Evolutionary conservation across 2,888 invertebrate genomes (phyloP), one percentile per base, ranked within the genome.

Genomic region (Lasioglossum zephyrum): DNA sequence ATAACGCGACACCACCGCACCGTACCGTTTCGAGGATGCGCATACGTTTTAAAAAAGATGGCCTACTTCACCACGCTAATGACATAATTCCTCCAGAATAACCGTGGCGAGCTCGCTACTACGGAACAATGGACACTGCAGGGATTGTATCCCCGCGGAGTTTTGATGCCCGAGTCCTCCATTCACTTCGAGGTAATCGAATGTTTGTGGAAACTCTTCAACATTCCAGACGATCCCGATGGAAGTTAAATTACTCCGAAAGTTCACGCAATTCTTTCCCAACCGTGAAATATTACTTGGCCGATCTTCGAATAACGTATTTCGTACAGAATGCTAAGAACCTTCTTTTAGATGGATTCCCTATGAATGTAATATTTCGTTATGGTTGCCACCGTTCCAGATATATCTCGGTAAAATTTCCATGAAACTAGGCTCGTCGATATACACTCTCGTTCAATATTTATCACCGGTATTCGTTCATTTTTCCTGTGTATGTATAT

Each of bases 21-120:
- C 44, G 44, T 13, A 44, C 44, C 31, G 82, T 60, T 73, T 74
- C 82, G 69, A 84, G 77, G 74, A 77, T 82, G 18, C 22, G 13
- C n/a, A 22, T 26, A 4, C 22, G 77, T 49, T 79, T 79, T 22
- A 73, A 73, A 70, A 85, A 85, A 73, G 84, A 85, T 84, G 80
- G 41, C 85, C 81, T 77, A 84, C 76, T 85, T 85, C 79, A n/a
- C 36, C 76, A 73, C 60, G 49, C 76, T 77, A 84, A 85, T 66
- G 80, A 81, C 80, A 84, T 85, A 84, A 84, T 85, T 85, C 80
- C 69, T 77, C 76, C 69, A 44, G 73, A 44, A 82, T 84, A 85
- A 84, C 47, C 74, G 76, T 60, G 85, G 39, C 77, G 73, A 49
- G n/a, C 63, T 16, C n/a, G 18, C 18, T 41, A 16, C 77, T 77